Percentiles rank a stretch among this genome's conserved stretches.
phyloP scores from a whole-genome alignment of 2,888 invertebrate genomes.

The Caenorhabditis sinica region DNA sequence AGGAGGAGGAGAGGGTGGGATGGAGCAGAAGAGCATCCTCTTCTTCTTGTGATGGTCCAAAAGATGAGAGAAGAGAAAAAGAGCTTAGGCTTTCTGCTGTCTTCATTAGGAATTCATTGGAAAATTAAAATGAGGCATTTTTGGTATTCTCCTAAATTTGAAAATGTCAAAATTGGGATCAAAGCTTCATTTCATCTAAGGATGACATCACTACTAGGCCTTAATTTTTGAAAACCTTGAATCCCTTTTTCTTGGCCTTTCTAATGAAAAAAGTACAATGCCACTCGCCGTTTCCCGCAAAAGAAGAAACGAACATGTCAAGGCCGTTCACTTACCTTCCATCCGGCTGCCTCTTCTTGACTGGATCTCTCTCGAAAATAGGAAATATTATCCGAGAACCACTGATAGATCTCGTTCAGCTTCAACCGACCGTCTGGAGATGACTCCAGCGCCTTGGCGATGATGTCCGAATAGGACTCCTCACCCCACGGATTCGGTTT shows the following conservation, averaged over 20 bases:
- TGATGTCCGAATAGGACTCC: conserved; percentile 97
- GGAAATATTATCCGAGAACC: conserved; percentile 99
- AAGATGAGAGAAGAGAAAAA: conserved; percentile 21
- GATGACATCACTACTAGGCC: conserved; percentile 1
- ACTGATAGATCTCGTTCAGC: conserved; percentile 98
- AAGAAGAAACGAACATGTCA: conserved; percentile 37
- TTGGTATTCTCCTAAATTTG: background rate
- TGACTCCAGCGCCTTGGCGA: conserved; percentile 97
- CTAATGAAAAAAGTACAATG: conserved; percentile 10
- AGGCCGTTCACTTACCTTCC: conserved; percentile 90
- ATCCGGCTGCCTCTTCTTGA: conserved; percentile 98
- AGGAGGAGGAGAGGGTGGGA: background rate
- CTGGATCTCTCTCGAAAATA: conserved; percentile 99
- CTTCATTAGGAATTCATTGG: conserved; percentile 53
- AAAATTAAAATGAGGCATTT: conserved; percentile 8
- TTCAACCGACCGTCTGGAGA: conserved; percentile 96
- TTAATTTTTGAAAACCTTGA: background rate
- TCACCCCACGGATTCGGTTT: conserved; percentile 99
- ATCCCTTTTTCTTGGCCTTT: conserved; percentile 16
- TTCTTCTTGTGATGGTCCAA: conserved; percentile 9
- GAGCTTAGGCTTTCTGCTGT: background rate
- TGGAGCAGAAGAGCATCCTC: conserved; percentile 9
- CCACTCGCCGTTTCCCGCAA: background rate
- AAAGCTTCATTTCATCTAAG: background rate
- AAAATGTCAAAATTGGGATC: background rate